phyloP scores from a whole-genome alignment of 2,888 invertebrate genomes.

The Boloria selene region DNA sequence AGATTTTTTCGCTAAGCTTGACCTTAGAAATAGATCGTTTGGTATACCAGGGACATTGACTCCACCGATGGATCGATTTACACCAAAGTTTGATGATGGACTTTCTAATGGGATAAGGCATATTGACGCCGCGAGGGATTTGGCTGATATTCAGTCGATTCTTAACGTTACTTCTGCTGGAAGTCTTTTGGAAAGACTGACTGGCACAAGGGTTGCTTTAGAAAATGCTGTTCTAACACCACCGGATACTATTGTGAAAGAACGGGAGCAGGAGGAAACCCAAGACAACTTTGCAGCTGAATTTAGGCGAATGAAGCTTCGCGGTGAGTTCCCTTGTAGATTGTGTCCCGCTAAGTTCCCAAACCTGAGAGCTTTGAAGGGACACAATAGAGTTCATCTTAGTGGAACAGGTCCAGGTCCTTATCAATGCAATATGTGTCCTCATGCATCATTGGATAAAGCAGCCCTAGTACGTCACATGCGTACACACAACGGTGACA shows the following conservation, averaged over 20 bases:
- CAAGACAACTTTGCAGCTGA: constrained; percentile 93
- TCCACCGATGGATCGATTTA: constrained; percentile 71
- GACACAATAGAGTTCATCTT: constrained; percentile 93
- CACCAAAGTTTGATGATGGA: constrained; percentile 69
- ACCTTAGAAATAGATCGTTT: constrained; percentile 87
- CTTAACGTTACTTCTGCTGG: constrained; percentile 88
- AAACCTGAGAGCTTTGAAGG: constrained; percentile 93
- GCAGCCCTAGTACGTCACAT: constrained; percentile 95
- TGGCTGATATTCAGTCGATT: constrained; percentile 93
- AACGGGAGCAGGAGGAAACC: constrained; percentile 84
- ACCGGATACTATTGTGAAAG: constrained; percentile 68
- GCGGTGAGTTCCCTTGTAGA: constrained; percentile 94
- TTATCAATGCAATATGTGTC: constrained; percentile 96
- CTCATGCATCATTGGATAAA: constrained; percentile 94
- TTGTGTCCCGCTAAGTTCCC: constrained; percentile 94
- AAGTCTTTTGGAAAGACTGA: constrained; percentile 85
- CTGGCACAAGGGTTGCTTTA: constrained; percentile 68
- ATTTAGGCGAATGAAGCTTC: constrained; percentile 93
- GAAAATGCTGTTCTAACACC: constrained; percentile 73
- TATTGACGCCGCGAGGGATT: constrained; percentile 85
- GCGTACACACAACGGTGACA: constrained; percentile 96
- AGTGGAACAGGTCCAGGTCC: constrained; percentile 89
- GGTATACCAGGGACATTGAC: constrained; percentile 74
- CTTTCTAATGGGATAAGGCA: constrained; percentile 68
- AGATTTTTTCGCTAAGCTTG: constrained; percentile 91